Evolutionary conservation across 2,888 invertebrate species (phyloP), one percentile per base, ranked within the genome.

Genomic region (Ormyrus rosae): DNA sequence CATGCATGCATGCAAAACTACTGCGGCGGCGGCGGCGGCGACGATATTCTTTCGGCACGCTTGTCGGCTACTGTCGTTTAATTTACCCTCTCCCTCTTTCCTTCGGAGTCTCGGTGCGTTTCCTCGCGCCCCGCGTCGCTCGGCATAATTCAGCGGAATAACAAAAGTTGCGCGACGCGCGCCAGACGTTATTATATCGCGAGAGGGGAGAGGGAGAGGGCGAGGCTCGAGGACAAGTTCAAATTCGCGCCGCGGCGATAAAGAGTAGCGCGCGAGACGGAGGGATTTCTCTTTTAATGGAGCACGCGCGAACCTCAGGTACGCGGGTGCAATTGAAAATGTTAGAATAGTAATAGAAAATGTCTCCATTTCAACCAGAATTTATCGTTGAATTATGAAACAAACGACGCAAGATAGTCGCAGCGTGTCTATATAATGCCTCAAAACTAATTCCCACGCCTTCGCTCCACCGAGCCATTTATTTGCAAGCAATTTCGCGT

Each of bases 121-220:
- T 34, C 10, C 50, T 0, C 63, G 10, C 13, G n/a, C 10, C 11
- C 5, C 58, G 34, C 8, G 13, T 13, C 19, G 19, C 34, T 3
- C 53, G 45, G n/a, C 55, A 45, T 63, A 73, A 73, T 73, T 73
- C 73, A 55, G 34, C 55, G 64, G 46, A 64, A 73, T 64, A 73
- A 55, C 64, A 48, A 64, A 63, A 72, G 53, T 45, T 46, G 55
- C 11, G 55, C 11, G 55, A 48, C 19, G 63, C 64, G 19, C 56
- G 11, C 10, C 34, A 60, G 46, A 13, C 34, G 8, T 70, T 77
- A 56, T 69, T 61, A 61, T 56, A 61, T 56, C 56, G 56, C 51
- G 69, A 53, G 9, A 61, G 6, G n/a, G 34, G 2, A 2, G 34
- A 34, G 2, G 34, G 2, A 34, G 5, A 34, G 5, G 45, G 48